Percentiles rank a stretch among this genome's conserved stretches.
These are phyloP conservation scores for Hypercompe scribonia DNA, from an alignment of 2,888 invertebrate species.

Conservation along the genomic window DNA sequence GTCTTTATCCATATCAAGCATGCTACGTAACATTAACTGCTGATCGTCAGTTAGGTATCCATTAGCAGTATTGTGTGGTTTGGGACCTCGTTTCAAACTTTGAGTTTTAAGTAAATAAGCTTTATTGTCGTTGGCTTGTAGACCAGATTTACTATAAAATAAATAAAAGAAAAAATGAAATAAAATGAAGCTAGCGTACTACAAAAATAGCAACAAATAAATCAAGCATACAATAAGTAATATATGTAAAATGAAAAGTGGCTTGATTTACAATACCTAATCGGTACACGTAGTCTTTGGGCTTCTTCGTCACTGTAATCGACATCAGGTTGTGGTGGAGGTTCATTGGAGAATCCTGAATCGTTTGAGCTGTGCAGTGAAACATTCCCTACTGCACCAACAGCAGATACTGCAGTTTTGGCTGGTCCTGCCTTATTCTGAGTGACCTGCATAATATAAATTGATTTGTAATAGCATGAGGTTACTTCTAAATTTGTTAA, in stretches of 20 bases:
- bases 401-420: constrained; percentile 80
- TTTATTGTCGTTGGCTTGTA: constrained; percentile 71
- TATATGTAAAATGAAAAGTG: background rate
- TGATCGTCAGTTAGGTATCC: constrained; percentile 87
- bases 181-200: constrained; percentile 62
- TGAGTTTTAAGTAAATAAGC: constrained; percentile 82
- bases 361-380: constrained; percentile 96
- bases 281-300: constrained; percentile 87
- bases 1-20: constrained; percentile 86
- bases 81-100: constrained; percentile 79
- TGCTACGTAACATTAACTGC: constrained; percentile 82
- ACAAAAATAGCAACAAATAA: constrained; percentile 62
- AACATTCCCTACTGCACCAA: constrained; percentile 88
- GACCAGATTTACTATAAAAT: constrained; percentile 80
- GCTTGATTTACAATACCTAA: constrained; percentile 80
- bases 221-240: constrained; percentile 49
- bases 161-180: constrained; percentile 57
- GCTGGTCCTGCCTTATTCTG: constrained; percentile 82
- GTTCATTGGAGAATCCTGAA: constrained; percentile 96
- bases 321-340: constrained; percentile 94
- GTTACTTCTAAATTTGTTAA: background rate
- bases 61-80: constrained; percentile 68
- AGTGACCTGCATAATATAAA: constrained; percentile 62
- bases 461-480: background rate
- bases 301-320: constrained; percentile 97